Percentiles rank a stretch among this genome's conserved stretches.
phyloP scores from a whole-genome alignment of 2,888 invertebrate genomes.

The Ecdyonurus torrentis region DNA sequence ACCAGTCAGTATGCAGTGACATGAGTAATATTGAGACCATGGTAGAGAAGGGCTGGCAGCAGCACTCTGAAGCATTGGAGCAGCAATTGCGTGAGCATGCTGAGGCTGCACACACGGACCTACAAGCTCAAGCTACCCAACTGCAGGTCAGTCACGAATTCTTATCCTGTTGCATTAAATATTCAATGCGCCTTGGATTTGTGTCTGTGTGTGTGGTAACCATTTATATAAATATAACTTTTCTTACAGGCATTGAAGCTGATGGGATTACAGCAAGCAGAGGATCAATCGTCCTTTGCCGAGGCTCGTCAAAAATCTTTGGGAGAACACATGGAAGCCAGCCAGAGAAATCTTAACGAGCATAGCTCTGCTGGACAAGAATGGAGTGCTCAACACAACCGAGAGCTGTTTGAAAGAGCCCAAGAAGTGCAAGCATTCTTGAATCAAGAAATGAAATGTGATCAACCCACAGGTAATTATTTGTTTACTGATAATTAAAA shows the following conservation, averaged over 20 bases:
- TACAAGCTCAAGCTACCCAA: background rate
- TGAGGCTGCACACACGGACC: background rate
- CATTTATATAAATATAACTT: background rate
- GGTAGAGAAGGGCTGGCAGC: background rate
- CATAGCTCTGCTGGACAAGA: background rate
- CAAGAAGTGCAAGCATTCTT: background rate
- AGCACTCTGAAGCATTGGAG: background rate
- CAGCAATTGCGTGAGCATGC: background rate
- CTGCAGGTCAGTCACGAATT: background rate
- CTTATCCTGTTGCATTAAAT: too few species aligned
- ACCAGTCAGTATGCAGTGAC: background rate
- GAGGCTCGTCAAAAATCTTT: background rate
- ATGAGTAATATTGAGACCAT: background rate
- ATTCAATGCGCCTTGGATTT: too few species aligned
- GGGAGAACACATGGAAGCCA: background rate
- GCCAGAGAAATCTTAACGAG: background rate
- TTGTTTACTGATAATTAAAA: too few species aligned
- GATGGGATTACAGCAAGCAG: background rate
- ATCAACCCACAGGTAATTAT: background rate
- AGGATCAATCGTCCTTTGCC: background rate
- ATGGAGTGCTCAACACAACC: background rate
- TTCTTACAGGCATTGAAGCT: background rate
- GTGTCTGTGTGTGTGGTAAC: too few species aligned
- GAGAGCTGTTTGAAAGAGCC: background rate
- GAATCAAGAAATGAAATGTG: background rate